Conservation (phyloP, 1,140 invertebrate species). For the Neodiprion lecontei region DNA sequence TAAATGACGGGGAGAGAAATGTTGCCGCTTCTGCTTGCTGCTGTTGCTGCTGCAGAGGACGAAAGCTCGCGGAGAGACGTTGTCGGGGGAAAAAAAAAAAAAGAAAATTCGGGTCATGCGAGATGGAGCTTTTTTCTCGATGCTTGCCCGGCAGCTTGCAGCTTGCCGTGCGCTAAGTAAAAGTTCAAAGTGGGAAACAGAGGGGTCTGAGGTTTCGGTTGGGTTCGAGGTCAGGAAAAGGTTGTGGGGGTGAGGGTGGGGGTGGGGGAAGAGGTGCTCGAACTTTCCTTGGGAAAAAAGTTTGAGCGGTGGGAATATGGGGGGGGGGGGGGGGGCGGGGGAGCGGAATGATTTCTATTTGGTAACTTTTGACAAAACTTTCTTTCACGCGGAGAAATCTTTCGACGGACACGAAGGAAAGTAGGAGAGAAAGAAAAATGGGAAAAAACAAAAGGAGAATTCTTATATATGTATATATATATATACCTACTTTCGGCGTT, state of each 20-base stretch:
- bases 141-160: neutral
- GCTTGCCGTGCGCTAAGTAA: slow-evolving; percentile 29
- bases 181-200: slow-evolving; percentile 26
- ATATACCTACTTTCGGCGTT: no score
- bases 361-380: neutral
- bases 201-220: neutral
- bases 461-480: neutral
- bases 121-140: slow-evolving; percentile 41
- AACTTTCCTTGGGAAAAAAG: neutral
- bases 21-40: slow-evolving; percentile 19
- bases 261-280: neutral
- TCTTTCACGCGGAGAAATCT: no score
- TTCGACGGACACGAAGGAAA: no score
- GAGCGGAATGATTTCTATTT: neutral
- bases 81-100: slow-evolving; percentile 27
- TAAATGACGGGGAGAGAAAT: slow-evolving; percentile 8
- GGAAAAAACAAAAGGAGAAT: neutral
- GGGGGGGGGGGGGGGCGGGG: no score
- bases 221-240: neutral
- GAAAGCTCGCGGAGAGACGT: slow-evolving; percentile 17
- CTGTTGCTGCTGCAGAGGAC: slow-evolving; percentile 28
- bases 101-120: slow-evolving; percentile 38
- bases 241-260: no score
- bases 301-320: no score
- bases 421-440: no score